Evolutionary conservation across 1,140 invertebrate genomes (phyloP), one percentile per base, ranked within the genome.

Genomic region (Drosophila varians): DNA sequence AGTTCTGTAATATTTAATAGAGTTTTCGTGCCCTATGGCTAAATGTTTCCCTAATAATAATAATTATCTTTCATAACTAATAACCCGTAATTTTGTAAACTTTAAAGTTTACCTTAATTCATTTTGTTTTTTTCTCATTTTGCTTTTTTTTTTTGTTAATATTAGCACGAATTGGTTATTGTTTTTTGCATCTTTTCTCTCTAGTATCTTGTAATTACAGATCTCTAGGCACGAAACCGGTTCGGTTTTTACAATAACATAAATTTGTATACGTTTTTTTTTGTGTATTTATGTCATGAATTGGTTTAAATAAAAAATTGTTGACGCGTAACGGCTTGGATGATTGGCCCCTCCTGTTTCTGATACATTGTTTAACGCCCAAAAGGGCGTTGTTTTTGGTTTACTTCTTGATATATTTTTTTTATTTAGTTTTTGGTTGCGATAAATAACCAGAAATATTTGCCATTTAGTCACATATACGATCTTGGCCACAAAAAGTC

Each of bases 391-490:
- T 49, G 61, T 31, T 23, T 28, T 68, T 68, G 58, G 61, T 53
- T 45, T 58, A 14, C 23, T 51, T 49, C 46, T 56, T 31, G 43
- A 19, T 19, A 26, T 7, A 5, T 45, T 23, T 36, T 57, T 53
- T 57, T 54, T 36, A 16, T 47, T 4, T 38, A 47, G 25, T 42
- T 9, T 18, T 28, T 31, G 70, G 31, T 45, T 42, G 43, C 43
- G 66, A 80, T 80, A 80, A 80, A 62, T 61, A 66, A 46, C 19
- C 28, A 58, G 61, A 82, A 82, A 82, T 68, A 77, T 82, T 82
- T 45, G 62, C 45, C 68, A 69, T 69, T 69, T 49, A 53, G 77
- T 77, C 77, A 82, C 77, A 83, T 82, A 82, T 57, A 42, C 69
- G 2, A 2, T 60, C 53, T 55, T 58, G 56, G 52, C 40, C 55